Evolutionary conservation across 2,888 invertebrate species (phyloP).

Genomic region (Drosophila picticornis): DNA sequence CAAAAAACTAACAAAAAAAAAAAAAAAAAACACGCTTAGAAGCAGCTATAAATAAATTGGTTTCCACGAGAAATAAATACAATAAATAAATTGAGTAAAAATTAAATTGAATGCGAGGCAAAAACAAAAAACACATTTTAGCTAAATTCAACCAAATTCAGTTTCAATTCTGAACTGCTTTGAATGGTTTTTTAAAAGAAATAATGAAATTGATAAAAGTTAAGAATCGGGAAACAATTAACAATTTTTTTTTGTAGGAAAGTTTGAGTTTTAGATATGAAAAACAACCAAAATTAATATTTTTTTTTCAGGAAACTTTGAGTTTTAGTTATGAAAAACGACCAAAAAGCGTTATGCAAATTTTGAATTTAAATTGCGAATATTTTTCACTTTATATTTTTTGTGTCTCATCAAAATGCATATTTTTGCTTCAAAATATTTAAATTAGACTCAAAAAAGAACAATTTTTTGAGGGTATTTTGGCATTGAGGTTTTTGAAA

Average conservation of each 20-base stretch:
- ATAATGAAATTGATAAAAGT: background rate
- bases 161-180: background rate
- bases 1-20: background rate
- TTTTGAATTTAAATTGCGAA: background rate
- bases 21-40: background rate
- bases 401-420: background rate
- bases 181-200: background rate
- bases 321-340: no score
- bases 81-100: background rate
- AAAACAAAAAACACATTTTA: background rate
- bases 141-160: background rate
- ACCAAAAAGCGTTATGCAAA: background rate
- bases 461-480: slow-evolving; percentile 4
- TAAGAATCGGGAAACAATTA: background rate
- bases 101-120: background rate
- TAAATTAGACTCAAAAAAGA: background rate
- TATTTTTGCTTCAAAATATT: background rate
- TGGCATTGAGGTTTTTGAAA: background rate
- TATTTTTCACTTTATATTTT: background rate
- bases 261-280: background rate
- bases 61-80: background rate
- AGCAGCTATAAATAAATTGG: background rate
- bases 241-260: no score
- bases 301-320: background rate
- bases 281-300: no score